phyloP scores from a whole-genome alignment of 2,113 vertebrate genomes.

The Rallus limicola region DNA sequence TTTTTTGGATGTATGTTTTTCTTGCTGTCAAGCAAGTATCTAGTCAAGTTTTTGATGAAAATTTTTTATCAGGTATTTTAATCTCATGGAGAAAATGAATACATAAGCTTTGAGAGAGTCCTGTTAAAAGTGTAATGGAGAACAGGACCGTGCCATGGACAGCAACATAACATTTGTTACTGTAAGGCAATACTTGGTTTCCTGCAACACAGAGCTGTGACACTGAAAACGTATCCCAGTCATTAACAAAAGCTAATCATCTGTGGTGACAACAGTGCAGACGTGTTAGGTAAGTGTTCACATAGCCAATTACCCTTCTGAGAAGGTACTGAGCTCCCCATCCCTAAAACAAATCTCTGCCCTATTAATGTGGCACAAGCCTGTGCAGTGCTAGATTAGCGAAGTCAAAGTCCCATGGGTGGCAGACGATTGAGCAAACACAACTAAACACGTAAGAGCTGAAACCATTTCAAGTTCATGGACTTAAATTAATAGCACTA shows the following conservation, averaged over 20 bases:
- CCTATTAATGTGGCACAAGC: background rate
- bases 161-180: background rate
- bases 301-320: background rate
- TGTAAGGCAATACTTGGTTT: background rate
- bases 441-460: background rate
- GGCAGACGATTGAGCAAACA: background rate
- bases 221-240: background rate
- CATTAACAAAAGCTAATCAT: background rate
- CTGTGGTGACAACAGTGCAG: background rate
- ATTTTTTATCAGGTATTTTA: background rate
- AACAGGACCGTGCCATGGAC: rapidly evolving
- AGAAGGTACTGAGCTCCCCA: background rate
- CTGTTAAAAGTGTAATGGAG: background rate
- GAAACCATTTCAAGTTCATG: background rate
- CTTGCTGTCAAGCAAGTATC: background rate
- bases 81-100: background rate
- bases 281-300: background rate
- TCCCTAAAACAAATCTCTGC: background rate
- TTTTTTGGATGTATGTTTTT: background rate
- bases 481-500: background rate
- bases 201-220: background rate
- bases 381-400: background rate
- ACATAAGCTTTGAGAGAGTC: background rate
- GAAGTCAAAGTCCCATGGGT: background rate
- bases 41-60: background rate